Conservation (phyloP, 2,888 invertebrate species). For the Octonoba sinensis region DNA sequence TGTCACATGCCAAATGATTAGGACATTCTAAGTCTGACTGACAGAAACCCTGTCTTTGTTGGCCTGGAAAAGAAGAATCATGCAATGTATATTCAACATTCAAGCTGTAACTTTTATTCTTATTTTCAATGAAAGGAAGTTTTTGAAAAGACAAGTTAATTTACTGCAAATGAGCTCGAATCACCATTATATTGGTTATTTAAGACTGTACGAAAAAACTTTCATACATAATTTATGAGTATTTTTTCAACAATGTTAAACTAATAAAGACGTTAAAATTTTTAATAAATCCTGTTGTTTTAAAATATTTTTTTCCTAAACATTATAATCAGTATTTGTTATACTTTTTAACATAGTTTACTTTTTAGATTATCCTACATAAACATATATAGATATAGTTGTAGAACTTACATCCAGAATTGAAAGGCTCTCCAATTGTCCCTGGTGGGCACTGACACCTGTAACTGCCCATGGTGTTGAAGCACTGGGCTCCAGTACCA, state of each 20-base stretch:
- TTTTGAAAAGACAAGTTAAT: background rate
- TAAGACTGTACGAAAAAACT: too few relatives aligned
- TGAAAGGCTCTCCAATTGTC: slow-evolving; percentile 65
- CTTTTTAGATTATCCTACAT: too few relatives aligned
- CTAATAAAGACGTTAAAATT: too few relatives aligned
- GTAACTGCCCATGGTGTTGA: slow-evolving; percentile 83
- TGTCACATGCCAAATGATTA: slow-evolving; percentile 79
- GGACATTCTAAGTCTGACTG: slow-evolving; percentile 86
- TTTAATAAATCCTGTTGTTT: too few relatives aligned
- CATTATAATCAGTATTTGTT: too few relatives aligned
- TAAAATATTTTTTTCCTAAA: too few relatives aligned
- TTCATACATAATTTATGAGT: too few relatives aligned
- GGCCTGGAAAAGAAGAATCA: slow-evolving; percentile 20
- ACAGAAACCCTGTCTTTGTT: slow-evolving; percentile 74
- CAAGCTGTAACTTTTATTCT: background rate
- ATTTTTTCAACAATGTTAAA: too few relatives aligned
- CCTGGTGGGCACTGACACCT: slow-evolving; percentile 85
- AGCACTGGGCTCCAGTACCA: slow-evolving; percentile 84
- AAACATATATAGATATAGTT: too few relatives aligned
- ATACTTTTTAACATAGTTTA: too few relatives aligned
- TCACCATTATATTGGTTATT: too few relatives aligned
- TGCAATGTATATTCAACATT: too few relatives aligned
- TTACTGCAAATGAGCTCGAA: background rate
- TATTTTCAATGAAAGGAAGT: background rate
- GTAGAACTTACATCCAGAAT: slow-evolving; percentile 63